A percentile compares a stretch with the other conserved stretches of the same genome.
Conservation (phyloP, 2,797 vertebrate species). For the Chaetodon trifasciatus region DNA sequence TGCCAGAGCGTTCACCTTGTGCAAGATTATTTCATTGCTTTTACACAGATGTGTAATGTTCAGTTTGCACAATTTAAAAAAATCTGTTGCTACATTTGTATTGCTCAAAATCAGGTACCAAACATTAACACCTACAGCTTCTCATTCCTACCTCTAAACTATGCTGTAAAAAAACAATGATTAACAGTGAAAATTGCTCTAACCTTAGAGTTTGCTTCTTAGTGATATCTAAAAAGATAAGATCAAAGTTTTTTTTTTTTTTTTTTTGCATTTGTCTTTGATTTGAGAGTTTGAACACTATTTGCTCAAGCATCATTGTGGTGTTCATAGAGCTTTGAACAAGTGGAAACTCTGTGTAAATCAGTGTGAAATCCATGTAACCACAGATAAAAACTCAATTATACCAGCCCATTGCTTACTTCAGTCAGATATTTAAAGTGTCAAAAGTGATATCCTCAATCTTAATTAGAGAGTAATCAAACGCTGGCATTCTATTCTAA, state of each 20-base stretch:
- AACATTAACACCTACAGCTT: not conserved
- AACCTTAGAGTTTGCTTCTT: not conserved
- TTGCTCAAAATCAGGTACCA: not conserved
- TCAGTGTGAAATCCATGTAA: constrained; percentile 2
- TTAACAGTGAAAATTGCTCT: not conserved
- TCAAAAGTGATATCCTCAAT: constrained; percentile 30
- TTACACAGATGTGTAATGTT: not conserved
- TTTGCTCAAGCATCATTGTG: constrained; percentile 9
- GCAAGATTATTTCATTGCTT: not conserved
- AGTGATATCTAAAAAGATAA: not conserved
- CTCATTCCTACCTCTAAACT: not conserved
- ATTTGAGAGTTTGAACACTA: not conserved
- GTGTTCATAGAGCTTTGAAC: not conserved
- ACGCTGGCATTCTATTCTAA: constrained; percentile 22
- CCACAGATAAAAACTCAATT: constrained; percentile 11
- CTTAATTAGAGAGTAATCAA: constrained; percentile 43
- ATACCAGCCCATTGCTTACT: not conserved
- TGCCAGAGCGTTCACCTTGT: not conserved
- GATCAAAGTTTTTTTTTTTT: too few species aligned
- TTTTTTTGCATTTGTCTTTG: not conserved
- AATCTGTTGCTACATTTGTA: not conserved
- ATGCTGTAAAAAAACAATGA: not conserved
- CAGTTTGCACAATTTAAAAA: not conserved
- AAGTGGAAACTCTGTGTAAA: constrained; percentile 3
- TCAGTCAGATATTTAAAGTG: constrained; percentile 9